phyloP scores from a whole-genome alignment of 2,113 vertebrate genomes.

The pig (Sus scrofa) region DNA sequence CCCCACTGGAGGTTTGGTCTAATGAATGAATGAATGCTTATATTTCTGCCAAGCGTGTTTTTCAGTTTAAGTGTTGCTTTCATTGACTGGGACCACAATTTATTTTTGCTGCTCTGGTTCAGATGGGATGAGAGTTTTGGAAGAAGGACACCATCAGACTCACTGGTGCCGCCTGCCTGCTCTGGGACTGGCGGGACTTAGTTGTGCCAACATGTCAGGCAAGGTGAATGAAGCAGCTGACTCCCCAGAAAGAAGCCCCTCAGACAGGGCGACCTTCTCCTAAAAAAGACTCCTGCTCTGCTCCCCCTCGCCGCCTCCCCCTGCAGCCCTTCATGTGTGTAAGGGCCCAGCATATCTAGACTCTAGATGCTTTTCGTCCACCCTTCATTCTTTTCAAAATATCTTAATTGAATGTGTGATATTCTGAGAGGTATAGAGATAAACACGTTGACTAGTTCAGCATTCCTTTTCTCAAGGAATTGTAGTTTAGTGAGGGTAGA shows the following conservation, averaged over 20 bases:
- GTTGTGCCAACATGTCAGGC: not conserved
- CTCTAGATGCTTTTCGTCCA: not conserved
- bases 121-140: not conserved
- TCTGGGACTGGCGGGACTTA: not conserved
- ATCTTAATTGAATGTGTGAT: not conserved
- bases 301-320: fast-evolving
- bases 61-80: not conserved
- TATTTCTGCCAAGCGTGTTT: too few relatives aligned
- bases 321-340: not conserved
- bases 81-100: not conserved
- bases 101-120: not conserved
- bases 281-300: fast-evolving
- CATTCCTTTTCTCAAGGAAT: not conserved
- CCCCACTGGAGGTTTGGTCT: not conserved
- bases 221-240: too few relatives aligned
- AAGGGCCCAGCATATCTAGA: not conserved
- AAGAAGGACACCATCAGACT: not conserved
- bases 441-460: not conserved
- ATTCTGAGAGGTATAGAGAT: not conserved
- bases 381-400: not conserved
- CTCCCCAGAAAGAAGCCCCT: not conserved
- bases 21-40: not conserved
- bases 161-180: not conserved
- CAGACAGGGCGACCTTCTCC: not conserved
- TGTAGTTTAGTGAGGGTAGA: not conserved